Evolutionary conservation across 2,888 invertebrate genomes (phyloP).

Genomic region (Parnassius mnemosyne): DNA sequence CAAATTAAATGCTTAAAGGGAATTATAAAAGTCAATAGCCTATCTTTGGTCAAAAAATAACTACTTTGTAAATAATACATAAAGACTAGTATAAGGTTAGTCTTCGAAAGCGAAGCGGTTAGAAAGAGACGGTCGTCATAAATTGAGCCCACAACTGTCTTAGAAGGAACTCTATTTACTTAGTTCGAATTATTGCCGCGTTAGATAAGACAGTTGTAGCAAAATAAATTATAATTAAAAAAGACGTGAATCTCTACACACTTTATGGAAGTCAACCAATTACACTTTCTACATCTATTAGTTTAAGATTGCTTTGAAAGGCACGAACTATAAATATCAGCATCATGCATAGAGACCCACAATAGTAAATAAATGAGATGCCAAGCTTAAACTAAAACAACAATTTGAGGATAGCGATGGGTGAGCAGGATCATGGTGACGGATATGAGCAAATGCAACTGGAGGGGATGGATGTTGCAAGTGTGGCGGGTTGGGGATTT

Average conservation of each 20-base stretch:
- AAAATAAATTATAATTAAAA: constrained; percentile 20
- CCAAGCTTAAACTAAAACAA: constrained; percentile 81
- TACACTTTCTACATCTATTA: constrained; percentile 29
- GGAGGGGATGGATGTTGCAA: constrained; percentile 84
- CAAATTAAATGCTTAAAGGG: constrained; percentile 35
- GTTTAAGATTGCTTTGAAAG: constrained; percentile 42
- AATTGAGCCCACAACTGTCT: constrained; percentile 44
- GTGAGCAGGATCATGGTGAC: constrained; percentile 84
- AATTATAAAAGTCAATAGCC: constrained; percentile 17
- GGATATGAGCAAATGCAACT: constrained; percentile 83
- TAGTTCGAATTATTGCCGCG: constrained; percentile 38
- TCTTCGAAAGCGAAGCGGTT: constrained; percentile 52
- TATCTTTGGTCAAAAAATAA: constrained; percentile 18
- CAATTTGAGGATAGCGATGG: constrained; percentile 84
- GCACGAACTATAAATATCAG: constrained; percentile 56
- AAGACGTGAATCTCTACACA: constrained; percentile 27
- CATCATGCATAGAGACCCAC: constrained; percentile 51
- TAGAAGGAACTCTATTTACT: constrained; percentile 37
- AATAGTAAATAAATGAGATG: constrained; percentile 48
- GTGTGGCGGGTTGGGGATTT: constrained; percentile 61
- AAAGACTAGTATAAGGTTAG: constrained; percentile 41
- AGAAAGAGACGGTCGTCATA: constrained; percentile 38
- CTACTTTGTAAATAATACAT: constrained; percentile 19
- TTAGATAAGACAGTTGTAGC: constrained; percentile 35
- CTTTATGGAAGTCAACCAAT: constrained; percentile 4